Evolutionary conservation across 92 coral and sea anemone genomes (phyloP).

Genomic region (Anthopleura xanthogrammica): DNA sequence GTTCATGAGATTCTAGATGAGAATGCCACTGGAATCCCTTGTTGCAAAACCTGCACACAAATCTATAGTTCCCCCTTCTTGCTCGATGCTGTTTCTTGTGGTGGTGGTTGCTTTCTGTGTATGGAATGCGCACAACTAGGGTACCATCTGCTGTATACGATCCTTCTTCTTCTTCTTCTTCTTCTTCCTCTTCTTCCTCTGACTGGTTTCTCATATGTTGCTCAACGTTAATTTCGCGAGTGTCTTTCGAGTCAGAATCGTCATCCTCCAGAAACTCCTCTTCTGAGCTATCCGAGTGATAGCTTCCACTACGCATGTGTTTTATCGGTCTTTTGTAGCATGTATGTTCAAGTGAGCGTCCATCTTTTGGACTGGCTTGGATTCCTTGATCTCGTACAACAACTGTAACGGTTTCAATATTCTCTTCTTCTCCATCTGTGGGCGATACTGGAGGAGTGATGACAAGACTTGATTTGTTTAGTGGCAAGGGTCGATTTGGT

Average conservation of each 20-base stretch:
- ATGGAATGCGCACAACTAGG: slow-evolving; percentile 41
- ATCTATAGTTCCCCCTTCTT: slow-evolving; percentile 56
- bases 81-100: slow-evolving; percentile 42
- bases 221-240: slow-evolving; percentile 11
- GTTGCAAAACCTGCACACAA: slow-evolving; percentile 75
- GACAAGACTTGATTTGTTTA: slow-evolving; percentile 75
- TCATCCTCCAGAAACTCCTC: slow-evolving; percentile 27
- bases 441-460: slow-evolving; percentile 94
- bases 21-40: slow-evolving; percentile 97
- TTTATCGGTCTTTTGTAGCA: slow-evolving; percentile 1
- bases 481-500: slow-evolving; percentile 51
- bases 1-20: slow-evolving; percentile 86
- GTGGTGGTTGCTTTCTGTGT: slow-evolving; percentile 33
- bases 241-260: slow-evolving; percentile 17
- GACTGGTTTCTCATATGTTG: neutral
- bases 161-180: slow-evolving; percentile 32
- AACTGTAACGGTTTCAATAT: slow-evolving; percentile 66
- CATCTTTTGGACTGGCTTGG: slow-evolving; percentile 66
- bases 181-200: slow-evolving; percentile 38
- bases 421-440: slow-evolving; percentile 57
- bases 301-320: slow-evolving; percentile 31
- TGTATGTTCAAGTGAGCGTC: slow-evolving; percentile 10
- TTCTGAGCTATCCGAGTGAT: slow-evolving; percentile 42
- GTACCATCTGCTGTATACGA: slow-evolving; percentile 46
- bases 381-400: slow-evolving; percentile 83